Evolutionary conservation across 2,113 vertebrate genomes (phyloP).

Genomic region (Mesoclemmys tuberculata): DNA sequence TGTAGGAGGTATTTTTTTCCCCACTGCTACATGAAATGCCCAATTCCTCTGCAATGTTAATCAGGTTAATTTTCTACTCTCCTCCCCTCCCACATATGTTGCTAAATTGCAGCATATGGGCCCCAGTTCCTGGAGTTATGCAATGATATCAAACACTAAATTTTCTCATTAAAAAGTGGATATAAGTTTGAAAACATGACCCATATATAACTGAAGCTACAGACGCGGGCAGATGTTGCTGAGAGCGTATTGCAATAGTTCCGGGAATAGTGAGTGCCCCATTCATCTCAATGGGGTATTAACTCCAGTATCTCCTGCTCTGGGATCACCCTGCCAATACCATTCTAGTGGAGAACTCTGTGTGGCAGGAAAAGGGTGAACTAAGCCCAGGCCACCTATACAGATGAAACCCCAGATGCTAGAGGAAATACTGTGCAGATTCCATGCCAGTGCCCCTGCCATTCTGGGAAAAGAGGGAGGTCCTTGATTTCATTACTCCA

Average conservation of each 20-base stretch:
- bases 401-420: neutral
- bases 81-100: neutral
- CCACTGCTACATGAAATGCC: neutral
- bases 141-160: neutral
- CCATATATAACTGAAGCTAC: neutral
- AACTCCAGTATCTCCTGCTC: neutral
- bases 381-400: no score
- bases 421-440: neutral
- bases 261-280: neutral
- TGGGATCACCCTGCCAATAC: neutral
- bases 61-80: neutral
- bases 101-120: neutral
- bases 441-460: neutral
- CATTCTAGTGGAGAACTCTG: no score
- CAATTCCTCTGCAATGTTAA: neutral
- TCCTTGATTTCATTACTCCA: neutral
- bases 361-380: no score
- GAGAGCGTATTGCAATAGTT: neutral
- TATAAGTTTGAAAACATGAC: neutral
- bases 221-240: neutral
- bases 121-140: neutral
- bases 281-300: neutral
- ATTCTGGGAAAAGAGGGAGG: neutral
- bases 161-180: neutral
- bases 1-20: rapidly evolving